Percentiles rank a stretch among this genome's conserved stretches.
phyloP scores from a whole-genome alignment of 2,888 invertebrate species.

The Eilema griseolum region DNA sequence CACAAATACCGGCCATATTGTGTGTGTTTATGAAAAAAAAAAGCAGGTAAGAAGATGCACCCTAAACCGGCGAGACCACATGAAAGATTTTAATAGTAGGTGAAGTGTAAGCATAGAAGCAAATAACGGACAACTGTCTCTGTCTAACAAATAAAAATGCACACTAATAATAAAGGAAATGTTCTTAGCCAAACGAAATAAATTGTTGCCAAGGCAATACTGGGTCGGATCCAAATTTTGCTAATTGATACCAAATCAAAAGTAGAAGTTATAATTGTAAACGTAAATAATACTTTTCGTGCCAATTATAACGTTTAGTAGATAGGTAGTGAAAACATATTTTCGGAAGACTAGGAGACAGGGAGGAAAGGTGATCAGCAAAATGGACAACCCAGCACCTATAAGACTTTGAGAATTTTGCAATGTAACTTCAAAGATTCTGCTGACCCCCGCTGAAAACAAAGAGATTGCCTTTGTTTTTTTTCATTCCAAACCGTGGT shows the following conservation, averaged over 20 bases:
- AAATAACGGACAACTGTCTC: background rate
- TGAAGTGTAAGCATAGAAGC: background rate
- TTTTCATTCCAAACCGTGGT: background rate
- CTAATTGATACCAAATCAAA: background rate
- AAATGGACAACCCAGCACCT: background rate
- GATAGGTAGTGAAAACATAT: background rate
- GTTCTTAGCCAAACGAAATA: slow-evolving; percentile 5
- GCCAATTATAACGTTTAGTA: background rate
- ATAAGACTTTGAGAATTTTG: background rate
- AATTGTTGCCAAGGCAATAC: slow-evolving; percentile 9
- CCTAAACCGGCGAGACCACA: background rate
- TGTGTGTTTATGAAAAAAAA: background rate
- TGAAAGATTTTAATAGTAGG: background rate
- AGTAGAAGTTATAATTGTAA: background rate
- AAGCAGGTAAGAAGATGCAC: background rate
- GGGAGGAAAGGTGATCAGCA: too few relatives aligned
- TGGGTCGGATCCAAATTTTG: background rate
- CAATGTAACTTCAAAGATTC: background rate
- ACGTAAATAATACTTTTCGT: background rate
- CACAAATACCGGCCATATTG: background rate
- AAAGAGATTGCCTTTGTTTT: background rate
- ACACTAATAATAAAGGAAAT: too few relatives aligned
- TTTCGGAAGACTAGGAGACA: background rate
- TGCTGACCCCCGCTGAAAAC: background rate
- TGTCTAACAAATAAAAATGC: background rate